Conservation (phyloP, 2,888 invertebrate genomes). For the Cantharis lateralis region DNA sequence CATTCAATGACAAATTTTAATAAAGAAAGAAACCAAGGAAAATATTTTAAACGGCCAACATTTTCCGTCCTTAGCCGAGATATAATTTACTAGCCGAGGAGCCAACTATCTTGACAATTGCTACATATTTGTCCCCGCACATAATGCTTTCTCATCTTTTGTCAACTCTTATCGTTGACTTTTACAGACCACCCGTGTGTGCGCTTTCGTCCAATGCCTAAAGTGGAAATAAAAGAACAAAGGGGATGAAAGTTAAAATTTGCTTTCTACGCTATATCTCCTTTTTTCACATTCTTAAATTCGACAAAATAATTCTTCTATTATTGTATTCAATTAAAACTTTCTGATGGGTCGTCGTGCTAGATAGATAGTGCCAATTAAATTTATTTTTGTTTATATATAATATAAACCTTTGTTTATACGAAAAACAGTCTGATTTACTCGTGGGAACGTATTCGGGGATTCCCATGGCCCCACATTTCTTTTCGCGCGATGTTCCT, state of each 20-base stretch:
- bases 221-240: constrained; percentile 21
- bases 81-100: constrained; percentile 37
- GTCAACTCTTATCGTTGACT: constrained; percentile 37
- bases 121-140: constrained; percentile 41
- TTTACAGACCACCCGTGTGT: constrained; percentile 39
- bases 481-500: too few species aligned
- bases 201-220: constrained; percentile 7
- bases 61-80: constrained; percentile 14
- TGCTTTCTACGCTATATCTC: constrained; percentile 21
- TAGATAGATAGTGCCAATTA: background rate
- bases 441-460: too few species aligned
- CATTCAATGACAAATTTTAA: background rate
- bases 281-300: constrained; percentile 8
- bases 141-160: constrained; percentile 38
- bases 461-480: background rate
- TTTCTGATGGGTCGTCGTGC: constrained; percentile 13
- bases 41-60: constrained; percentile 12
- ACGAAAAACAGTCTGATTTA: too few species aligned
- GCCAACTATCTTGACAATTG: constrained; percentile 40
- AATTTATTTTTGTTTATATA: background rate
- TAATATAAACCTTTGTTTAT: too few species aligned
- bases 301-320: constrained; percentile 13
- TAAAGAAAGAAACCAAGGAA: background rate
- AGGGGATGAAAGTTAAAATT: constrained; percentile 20
- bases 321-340: constrained; percentile 26